phyloP scores from a whole-genome alignment of 1,140 invertebrate species.

The Zaprionus davidi region DNA sequence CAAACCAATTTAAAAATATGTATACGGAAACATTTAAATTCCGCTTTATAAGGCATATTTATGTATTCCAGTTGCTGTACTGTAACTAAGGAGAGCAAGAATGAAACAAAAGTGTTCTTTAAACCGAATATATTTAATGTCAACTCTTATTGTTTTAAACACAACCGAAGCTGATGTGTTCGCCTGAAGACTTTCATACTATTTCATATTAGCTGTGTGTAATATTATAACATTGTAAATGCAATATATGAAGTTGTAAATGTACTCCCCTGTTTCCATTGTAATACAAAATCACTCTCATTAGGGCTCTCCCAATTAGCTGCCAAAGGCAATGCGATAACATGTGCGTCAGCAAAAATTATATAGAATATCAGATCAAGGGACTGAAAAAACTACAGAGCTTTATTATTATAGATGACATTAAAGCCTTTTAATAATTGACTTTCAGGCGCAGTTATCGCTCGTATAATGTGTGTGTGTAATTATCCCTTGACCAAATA shows the following conservation, averaged over 20 bases:
- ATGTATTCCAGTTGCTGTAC: too few species aligned
- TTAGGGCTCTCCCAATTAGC: slow-evolving; percentile 22
- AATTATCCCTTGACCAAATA: slow-evolving; percentile 32
- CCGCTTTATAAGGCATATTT: neutral
- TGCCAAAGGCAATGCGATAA: neutral
- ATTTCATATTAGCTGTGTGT: too few species aligned
- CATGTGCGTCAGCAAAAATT: neutral
- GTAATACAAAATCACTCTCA: neutral
- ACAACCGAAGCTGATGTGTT: too few species aligned
- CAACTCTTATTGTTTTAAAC: too few species aligned
- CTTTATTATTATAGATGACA: neutral
- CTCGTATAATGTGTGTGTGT: slow-evolving; percentile 5
- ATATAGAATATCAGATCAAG: neutral
- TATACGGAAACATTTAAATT: neutral
- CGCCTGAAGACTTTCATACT: neutral
- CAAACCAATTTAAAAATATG: neutral
- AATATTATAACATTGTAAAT: too few species aligned
- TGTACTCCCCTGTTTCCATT: too few species aligned
- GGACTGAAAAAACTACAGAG: neutral
- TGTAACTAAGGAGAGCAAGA: too few species aligned
- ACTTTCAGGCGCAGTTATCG: slow-evolving; percentile 21
- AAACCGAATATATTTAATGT: too few species aligned
- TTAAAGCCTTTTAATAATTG: slow-evolving; percentile 28
- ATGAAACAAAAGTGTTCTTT: too few species aligned
- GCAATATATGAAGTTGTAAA: too few species aligned